Conservation (phyloP, 2,888 invertebrate genomes). For the Hofmannophila pseudospretella region DNA sequence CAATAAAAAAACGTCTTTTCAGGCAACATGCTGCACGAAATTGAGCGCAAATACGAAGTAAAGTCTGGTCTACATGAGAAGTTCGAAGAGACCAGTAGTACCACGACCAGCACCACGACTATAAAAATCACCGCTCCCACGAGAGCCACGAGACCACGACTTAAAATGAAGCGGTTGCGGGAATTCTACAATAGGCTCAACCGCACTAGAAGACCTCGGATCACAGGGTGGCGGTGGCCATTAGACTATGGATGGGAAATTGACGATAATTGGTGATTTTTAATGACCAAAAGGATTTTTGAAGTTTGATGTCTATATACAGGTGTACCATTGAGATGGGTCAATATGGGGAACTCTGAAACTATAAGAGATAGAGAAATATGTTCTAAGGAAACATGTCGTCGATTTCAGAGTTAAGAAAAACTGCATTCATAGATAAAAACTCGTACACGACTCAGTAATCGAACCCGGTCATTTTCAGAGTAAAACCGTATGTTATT, state of each 20-base stretch:
- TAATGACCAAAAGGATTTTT: no score
- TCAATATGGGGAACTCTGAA: no score
- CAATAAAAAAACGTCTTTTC: no score
- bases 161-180: background rate
- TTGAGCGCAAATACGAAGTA: conserved; percentile 26
- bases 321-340: no score
- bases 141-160: background rate
- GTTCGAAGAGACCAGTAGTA: background rate
- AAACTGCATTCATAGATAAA: no score
- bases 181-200: background rate
- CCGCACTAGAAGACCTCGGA: background rate
- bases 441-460: no score
- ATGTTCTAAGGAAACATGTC: no score
- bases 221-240: conserved; percentile 22
- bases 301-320: no score
- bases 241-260: conserved; percentile 40
- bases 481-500: no score
- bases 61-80: background rate
- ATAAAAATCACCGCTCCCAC: background rate
- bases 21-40: conserved; percentile 33
- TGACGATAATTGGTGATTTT: conserved; percentile 12
- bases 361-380: no score
- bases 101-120: conserved; percentile 3
- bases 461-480: no score
- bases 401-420: no score